A percentile compares a stretch with the other conserved stretches of the same genome.
Conservation (phyloP, 2,797 vertebrate species). For the Sternarchorhynchus goeldii region DNA sequence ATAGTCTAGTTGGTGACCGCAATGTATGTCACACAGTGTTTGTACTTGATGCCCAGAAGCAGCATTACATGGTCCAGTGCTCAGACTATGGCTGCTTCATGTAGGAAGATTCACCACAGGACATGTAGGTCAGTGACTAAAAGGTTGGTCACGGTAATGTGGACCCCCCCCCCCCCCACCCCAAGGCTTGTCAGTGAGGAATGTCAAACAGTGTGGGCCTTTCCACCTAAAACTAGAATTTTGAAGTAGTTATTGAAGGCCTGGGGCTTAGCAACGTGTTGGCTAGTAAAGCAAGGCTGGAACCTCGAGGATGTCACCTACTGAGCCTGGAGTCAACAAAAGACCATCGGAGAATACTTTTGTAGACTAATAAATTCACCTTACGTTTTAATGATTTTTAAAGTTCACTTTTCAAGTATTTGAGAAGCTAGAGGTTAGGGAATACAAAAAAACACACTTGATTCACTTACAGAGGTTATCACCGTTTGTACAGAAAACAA, state of each 20-base stretch:
- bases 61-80: not conserved
- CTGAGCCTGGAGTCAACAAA: not conserved
- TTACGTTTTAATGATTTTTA: not conserved
- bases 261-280: not conserved
- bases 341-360: not conserved
- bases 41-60: not conserved
- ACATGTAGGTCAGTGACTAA: not conserved
- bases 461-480: not conserved
- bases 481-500: slow-evolving; percentile 4
- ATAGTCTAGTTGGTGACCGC: not conserved
- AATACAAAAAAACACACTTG: not conserved
- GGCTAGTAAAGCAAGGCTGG: not conserved
- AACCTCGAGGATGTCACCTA: not conserved
- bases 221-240: not conserved
- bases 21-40: not conserved
- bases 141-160: not conserved
- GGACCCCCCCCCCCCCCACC: too few relatives aligned
- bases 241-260: not conserved
- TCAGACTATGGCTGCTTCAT: too few relatives aligned
- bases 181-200: not conserved
- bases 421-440: not conserved
- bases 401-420: not conserved
- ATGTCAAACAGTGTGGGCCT: not conserved
- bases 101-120: not conserved
- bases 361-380: not conserved